These are phyloP conservation scores for Synergus itoensis DNA, from an alignment of 2,888 invertebrate genomes.

Conservation along the genomic window DNA sequence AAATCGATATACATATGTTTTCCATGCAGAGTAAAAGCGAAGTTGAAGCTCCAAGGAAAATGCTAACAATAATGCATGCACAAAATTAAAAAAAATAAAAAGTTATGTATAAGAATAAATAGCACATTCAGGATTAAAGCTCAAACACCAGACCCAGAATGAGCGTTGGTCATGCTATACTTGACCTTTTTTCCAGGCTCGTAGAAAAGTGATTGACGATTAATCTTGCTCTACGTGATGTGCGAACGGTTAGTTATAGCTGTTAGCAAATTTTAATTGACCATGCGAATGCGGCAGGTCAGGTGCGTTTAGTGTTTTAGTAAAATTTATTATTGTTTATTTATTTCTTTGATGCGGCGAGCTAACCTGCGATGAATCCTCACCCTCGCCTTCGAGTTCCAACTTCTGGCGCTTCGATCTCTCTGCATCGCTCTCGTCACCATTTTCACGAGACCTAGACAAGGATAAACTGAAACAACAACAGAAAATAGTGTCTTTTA, in stretches of 20 bases:
- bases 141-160: slow-evolving; percentile 44
- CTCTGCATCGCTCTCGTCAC: slow-evolving; percentile 70
- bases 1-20: too few species aligned
- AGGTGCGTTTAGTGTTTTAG: slow-evolving; percentile 45
- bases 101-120: background rate
- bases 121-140: slow-evolving; percentile 1
- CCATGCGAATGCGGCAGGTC: slow-evolving; percentile 66
- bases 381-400: slow-evolving; percentile 74
- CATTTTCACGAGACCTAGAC: slow-evolving; percentile 72
- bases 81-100: background rate
- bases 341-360: slow-evolving; percentile 69
- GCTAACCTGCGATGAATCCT: slow-evolving; percentile 77
- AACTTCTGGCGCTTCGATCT: slow-evolving; percentile 75
- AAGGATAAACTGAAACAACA: slow-evolving; percentile 67
- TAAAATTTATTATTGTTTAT: slow-evolving; percentile 20
- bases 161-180: slow-evolving; percentile 67
- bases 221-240: slow-evolving; percentile 65
- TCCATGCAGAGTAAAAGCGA: too few species aligned
- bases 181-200: slow-evolving; percentile 74
- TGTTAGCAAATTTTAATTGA: slow-evolving; percentile 49
- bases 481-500: too few species aligned
- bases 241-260: slow-evolving; percentile 67
- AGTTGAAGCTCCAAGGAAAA: too few species aligned
- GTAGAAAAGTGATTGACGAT: slow-evolving; percentile 62
- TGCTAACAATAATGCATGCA: background rate